These are phyloP conservation scores for Hydropsyche tenuis DNA, from an alignment of 1,140 invertebrate species.

Conservation along the genomic window DNA sequence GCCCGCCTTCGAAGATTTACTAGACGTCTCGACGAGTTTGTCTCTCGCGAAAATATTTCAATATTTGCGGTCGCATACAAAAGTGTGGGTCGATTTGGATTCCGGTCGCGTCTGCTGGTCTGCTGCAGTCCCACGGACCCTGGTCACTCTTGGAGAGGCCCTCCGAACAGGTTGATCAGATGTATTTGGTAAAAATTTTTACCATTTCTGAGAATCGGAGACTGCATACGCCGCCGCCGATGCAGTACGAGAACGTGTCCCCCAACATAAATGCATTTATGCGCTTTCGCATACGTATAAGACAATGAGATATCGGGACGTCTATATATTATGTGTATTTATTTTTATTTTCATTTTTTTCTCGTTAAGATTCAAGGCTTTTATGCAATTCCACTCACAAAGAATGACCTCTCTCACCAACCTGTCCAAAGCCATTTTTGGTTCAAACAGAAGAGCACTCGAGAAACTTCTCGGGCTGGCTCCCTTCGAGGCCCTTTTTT, in stretches of 20 bases:
- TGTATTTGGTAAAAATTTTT: constrained; percentile 32
- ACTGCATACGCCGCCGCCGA: background rate
- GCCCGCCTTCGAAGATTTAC: too few species aligned
- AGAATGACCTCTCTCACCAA: constrained; percentile 27
- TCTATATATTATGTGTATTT: too few species aligned
- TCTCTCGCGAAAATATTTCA: background rate
- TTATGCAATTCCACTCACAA: constrained; percentile 27
- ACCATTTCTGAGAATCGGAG: constrained; percentile 29
- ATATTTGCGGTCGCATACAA: background rate
- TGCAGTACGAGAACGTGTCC: background rate
- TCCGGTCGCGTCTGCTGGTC: constrained; percentile 14
- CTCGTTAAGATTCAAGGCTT: constrained; percentile 24
- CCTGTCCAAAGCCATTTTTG: constrained; percentile 28
- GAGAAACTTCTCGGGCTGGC: constrained; percentile 7
- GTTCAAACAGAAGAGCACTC: constrained; percentile 22
- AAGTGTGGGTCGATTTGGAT: background rate
- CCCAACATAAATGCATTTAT: too few species aligned
- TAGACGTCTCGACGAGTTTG: too few species aligned
- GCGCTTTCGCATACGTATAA: background rate
- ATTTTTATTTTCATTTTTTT: background rate
- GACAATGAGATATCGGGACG: constrained; percentile 21
- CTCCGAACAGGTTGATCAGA: constrained; percentile 33
- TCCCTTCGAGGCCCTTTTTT: constrained; percentile 27
- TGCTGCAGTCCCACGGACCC: constrained; percentile 9
- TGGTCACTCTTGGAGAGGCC: constrained; percentile 15